phyloP scores from a whole-genome alignment of 2,113 vertebrate genomes.

The Lathamus discolor region DNA sequence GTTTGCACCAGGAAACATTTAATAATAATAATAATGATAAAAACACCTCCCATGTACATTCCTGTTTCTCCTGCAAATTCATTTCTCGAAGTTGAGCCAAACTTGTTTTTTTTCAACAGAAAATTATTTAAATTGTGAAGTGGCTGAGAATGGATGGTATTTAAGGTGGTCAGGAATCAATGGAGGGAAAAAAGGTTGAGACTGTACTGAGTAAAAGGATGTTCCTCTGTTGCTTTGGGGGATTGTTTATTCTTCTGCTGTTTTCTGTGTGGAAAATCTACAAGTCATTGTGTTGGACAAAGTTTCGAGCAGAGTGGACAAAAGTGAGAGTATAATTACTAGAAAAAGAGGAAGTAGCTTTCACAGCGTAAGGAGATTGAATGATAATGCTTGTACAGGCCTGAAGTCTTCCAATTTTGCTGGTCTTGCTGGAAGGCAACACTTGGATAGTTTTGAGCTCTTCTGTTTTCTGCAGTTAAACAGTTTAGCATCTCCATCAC shows the following conservation, averaged over 20 bases:
- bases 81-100: background rate
- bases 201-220: background rate
- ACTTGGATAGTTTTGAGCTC: background rate
- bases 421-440: background rate
- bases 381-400: background rate
- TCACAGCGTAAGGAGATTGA: background rate
- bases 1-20: background rate
- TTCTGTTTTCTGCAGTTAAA: background rate
- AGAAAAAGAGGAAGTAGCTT: background rate
- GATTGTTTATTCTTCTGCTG: background rate
- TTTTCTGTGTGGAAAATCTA: background rate
- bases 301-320: background rate
- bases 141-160: background rate
- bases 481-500: background rate
- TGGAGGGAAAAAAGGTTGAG: background rate
- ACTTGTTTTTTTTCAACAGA: background rate
- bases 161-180: background rate
- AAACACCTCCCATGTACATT: background rate
- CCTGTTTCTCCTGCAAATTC: background rate
- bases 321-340: background rate
- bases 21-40: background rate
- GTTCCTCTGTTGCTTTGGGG: background rate
- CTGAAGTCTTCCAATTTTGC: background rate
- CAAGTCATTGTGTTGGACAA: background rate
- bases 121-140: background rate